These are phyloP conservation scores for Leontopithecus rosalia DNA, from an alignment of 2,797 vertebrate genomes.

Conservation along the genomic window DNA sequence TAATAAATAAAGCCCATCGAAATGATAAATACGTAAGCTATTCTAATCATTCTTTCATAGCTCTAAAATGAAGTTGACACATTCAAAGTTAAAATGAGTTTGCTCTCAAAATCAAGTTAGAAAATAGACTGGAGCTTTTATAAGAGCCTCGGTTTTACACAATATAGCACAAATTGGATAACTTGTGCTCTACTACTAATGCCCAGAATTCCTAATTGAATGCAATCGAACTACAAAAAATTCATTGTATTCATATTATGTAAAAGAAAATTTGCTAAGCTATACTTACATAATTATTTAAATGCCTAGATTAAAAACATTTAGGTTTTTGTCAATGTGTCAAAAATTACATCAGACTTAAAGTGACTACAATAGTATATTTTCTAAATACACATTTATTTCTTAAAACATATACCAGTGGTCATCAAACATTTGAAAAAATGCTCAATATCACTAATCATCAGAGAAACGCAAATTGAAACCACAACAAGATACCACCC, in stretches of 20 bases:
- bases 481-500: too few relatives aligned
- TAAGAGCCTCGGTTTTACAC: neutral
- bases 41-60: neutral
- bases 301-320: neutral
- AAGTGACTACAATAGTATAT: neutral
- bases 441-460: neutral
- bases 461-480: too few relatives aligned
- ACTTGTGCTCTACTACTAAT: neutral
- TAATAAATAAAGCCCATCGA: neutral
- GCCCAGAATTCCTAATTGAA: neutral
- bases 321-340: neutral
- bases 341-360: neutral
- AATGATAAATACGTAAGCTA: neutral
- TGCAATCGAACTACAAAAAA: neutral
- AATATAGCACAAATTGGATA: neutral
- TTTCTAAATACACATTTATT: too few relatives aligned
- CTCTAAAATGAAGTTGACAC: constrained; percentile 30
- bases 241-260: neutral
- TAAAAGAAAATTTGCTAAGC: constrained; percentile 7
- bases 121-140: neutral
- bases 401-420: too few relatives aligned
- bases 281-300: neutral
- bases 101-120: constrained; percentile 8
- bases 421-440: neutral
- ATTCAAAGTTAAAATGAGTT: neutral